Conservation (phyloP, 2,888 invertebrate species). For the Ormyrus pomaceus region DNA sequence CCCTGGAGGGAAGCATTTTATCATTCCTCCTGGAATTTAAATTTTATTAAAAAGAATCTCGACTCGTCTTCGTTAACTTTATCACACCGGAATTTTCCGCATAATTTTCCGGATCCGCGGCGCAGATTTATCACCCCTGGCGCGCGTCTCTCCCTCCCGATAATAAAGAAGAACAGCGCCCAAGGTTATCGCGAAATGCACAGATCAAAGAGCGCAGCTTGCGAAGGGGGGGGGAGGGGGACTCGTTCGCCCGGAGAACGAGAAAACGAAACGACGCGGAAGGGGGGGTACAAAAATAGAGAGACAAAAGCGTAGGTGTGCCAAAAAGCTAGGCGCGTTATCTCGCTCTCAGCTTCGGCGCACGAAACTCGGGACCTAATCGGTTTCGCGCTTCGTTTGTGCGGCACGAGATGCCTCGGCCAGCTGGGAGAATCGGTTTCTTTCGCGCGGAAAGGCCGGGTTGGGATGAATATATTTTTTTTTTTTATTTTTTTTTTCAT, state of each 20-base stretch:
- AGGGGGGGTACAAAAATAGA: conserved; percentile 30
- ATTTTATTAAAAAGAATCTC: not conserved
- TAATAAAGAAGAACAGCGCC: conserved; percentile 1
- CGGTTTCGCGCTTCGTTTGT: conserved; percentile 65
- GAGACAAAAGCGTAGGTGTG: conserved; percentile 38
- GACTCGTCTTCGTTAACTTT: no score
- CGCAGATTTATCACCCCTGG: no score
- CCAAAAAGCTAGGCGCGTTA: conserved; percentile 27
- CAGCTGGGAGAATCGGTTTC: no score
- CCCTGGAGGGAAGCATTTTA: not conserved
- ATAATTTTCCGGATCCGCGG: not conserved
- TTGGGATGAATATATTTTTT: no score
- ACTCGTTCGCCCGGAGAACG: conserved; percentile 11
- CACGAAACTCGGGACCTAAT: conserved; percentile 63
- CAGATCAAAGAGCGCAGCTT: not conserved
- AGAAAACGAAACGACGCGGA: conserved; percentile 26
- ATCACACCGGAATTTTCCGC: not conserved
- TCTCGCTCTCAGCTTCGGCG: conserved; percentile 59
- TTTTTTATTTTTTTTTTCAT: no score
- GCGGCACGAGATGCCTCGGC: no score
- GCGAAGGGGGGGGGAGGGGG: not conserved
- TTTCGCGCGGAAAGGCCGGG: no score
- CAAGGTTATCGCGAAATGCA: not conserved
- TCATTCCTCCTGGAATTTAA: not conserved
- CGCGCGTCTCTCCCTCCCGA: not conserved